Percentiles rank a stretch among this genome's conserved stretches.
Conservation (phyloP, 2,888 invertebrate species). For the Caenorhabditis japonica region DNA sequence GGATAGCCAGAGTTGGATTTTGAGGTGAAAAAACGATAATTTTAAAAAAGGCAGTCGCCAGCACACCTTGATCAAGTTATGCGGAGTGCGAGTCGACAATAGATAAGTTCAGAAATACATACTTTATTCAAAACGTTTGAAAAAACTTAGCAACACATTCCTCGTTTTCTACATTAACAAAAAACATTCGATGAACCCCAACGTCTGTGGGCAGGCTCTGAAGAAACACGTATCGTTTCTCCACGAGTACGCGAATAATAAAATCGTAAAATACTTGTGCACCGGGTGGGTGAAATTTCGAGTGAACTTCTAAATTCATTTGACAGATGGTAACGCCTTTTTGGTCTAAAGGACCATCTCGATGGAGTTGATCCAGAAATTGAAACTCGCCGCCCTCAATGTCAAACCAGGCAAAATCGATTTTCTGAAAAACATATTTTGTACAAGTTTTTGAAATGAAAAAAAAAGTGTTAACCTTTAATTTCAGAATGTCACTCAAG, state of each 20-base stretch:
- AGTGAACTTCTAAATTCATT: slow-evolving; percentile 47
- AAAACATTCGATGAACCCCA: slow-evolving; percentile 27
- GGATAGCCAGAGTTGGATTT: too few species aligned
- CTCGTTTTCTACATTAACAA: slow-evolving; percentile 23
- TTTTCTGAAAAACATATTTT: too few species aligned
- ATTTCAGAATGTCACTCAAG: slow-evolving; percentile 17
- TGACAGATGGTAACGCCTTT: slow-evolving; percentile 50
- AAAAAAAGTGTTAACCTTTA: too few species aligned
- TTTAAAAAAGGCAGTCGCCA: too few species aligned
- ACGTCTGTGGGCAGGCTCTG: neutral
- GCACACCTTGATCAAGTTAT: too few species aligned
- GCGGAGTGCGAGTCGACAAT: too few species aligned
- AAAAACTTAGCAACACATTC: slow-evolving; percentile 13
- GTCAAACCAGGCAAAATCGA: slow-evolving; percentile 54
- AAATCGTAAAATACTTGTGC: slow-evolving; percentile 5
- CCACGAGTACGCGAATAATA: slow-evolving; percentile 15
- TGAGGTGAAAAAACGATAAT: too few species aligned
- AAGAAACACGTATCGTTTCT: slow-evolving; percentile 23
- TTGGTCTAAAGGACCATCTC: slow-evolving; percentile 36
- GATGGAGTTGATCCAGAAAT: slow-evolving; percentile 36
- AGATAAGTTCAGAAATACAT: too few species aligned
- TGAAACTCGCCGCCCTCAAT: slow-evolving; percentile 50
- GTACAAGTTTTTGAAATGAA: too few species aligned
- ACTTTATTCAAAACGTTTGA: too few species aligned
- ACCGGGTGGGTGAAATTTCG: slow-evolving; percentile 1